phyloP scores from a whole-genome alignment of 2,797 vertebrate genomes.

The Hydrophis major region DNA sequence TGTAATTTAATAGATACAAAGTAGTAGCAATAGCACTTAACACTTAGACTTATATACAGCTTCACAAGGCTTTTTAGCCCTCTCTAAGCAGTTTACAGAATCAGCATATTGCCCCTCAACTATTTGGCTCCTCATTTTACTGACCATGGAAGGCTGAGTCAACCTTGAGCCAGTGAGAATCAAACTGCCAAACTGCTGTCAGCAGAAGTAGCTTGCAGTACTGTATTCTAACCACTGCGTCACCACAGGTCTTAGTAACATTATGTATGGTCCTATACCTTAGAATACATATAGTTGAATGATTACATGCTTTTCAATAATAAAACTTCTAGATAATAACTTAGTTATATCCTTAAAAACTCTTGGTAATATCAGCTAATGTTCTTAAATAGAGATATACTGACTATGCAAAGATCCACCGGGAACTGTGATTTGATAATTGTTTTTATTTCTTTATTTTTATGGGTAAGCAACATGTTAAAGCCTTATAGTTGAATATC shows the following conservation, averaged over 20 bases:
- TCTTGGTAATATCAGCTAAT: not conserved
- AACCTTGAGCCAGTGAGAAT: too few relatives aligned
- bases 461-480: not conserved
- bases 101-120: too few relatives aligned
- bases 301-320: not conserved
- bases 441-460: not conserved
- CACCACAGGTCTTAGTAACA: not conserved
- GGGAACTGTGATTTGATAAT: not conserved
- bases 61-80: too few relatives aligned
- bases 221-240: too few relatives aligned
- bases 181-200: too few relatives aligned
- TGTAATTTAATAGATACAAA: not conserved
- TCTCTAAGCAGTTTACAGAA: too few relatives aligned
- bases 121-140: too few relatives aligned
- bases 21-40: not conserved
- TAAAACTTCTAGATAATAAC: not conserved
- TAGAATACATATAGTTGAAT: not conserved
- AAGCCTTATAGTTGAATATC: not conserved
- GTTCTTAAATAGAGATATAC: not conserved
- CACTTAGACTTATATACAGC: too few relatives aligned
- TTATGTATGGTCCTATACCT: not conserved
- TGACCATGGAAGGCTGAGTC: too few relatives aligned
- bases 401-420: not conserved
- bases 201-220: too few relatives aligned
- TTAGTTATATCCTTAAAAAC: not conserved